These are phyloP conservation scores for Stenopsyche tienmushanensis DNA, from an alignment of 1,140 invertebrate genomes.

Conservation along the genomic window DNA sequence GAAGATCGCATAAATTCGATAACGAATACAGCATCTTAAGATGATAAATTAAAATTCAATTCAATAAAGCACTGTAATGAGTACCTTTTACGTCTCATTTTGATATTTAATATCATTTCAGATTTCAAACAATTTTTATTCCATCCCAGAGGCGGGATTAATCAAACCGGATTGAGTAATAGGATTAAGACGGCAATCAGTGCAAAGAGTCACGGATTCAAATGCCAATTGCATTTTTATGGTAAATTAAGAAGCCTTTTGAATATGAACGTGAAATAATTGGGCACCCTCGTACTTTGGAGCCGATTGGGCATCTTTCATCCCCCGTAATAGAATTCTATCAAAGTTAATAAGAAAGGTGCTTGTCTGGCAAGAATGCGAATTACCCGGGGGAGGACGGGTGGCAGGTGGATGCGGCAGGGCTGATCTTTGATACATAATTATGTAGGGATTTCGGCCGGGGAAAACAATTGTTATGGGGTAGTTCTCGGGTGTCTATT, in stretches of 20 bases:
- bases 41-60: too few species aligned
- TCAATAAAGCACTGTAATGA: too few species aligned
- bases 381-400: conserved; percentile 22
- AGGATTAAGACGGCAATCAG: conserved; percentile 2
- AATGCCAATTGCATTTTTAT: conserved; percentile 1
- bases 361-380: conserved; percentile 34
- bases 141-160: neutral
- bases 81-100: too few species aligned
- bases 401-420: neutral
- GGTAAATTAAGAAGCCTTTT: conserved; percentile 1
- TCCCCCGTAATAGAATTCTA: conserved; percentile 30
- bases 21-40: too few species aligned
- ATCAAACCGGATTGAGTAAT: neutral
- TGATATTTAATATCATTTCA: too few species aligned
- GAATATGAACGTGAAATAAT: conserved; percentile 8
- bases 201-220: conserved; percentile 5
- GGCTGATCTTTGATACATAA: conserved; percentile 19
- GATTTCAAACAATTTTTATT: too few species aligned
- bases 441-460: conserved; percentile 8
- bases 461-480: conserved; percentile 11
- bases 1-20: too few species aligned
- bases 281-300: conserved; percentile 2
- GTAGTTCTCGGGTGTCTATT: neutral
- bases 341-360: conserved; percentile 32
- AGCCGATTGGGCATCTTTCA: conserved; percentile 3